Evolutionary conservation across 1,140 invertebrate genomes (phyloP).

Genomic region (Bombus cullumanus): DNA sequence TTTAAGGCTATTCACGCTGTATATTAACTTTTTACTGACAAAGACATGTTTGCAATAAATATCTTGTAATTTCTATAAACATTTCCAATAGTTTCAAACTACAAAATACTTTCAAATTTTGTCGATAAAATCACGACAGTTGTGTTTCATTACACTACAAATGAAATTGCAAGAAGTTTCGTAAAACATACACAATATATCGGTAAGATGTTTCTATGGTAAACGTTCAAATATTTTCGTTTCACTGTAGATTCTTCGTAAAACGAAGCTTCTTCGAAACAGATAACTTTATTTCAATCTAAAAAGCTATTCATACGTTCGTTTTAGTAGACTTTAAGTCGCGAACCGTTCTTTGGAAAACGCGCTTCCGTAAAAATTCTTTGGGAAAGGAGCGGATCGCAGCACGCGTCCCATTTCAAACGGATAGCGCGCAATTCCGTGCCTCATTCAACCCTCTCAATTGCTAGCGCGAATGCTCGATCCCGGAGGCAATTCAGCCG

Average conservation of each 20-base stretch:
- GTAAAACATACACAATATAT: not conserved
- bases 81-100: not conserved
- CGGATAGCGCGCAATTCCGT: not conserved
- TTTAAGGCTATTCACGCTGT: not conserved
- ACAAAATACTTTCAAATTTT: too few relatives aligned
- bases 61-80: not conserved
- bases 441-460: slow-evolving; percentile 26
- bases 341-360: not conserved
- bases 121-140: too few relatives aligned
- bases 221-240: not conserved
- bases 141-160: not conserved
- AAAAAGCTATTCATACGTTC: slow-evolving; percentile 7
- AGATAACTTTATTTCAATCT: not conserved
- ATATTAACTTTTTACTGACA: too few relatives aligned
- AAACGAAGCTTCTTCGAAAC: not conserved
- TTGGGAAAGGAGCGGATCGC: not conserved
- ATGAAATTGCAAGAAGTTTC: not conserved
- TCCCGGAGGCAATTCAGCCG: slow-evolving; percentile 5
- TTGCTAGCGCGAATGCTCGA: slow-evolving; percentile 14
- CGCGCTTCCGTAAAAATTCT: slow-evolving; percentile 15
- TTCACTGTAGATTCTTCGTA: not conserved
- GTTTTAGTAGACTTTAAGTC: not conserved
- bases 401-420: slow-evolving; percentile 5
- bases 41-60: too few relatives aligned
- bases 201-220: not conserved